Percentiles rank a stretch among this genome's conserved stretches.
phyloP scores from a whole-genome alignment of 2,797 vertebrate genomes.

The Chelmon rostratus region DNA sequence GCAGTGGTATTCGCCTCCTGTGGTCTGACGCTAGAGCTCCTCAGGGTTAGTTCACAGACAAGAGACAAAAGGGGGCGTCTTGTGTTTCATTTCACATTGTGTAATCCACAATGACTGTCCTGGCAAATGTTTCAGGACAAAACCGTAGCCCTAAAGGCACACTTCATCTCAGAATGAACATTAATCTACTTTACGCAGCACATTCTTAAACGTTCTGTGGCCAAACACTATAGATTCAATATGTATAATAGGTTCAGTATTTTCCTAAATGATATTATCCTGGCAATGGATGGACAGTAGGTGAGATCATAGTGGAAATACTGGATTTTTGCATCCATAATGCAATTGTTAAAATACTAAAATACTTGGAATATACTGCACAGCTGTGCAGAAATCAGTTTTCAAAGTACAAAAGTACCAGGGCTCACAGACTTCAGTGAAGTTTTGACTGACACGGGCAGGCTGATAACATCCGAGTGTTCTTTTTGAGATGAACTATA shows the following conservation, averaged over 20 bases:
- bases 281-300: not conserved
- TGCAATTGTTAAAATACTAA: not conserved
- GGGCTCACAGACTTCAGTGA: conserved; percentile 7
- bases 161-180: conserved; percentile 31
- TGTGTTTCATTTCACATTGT: conserved; percentile 22
- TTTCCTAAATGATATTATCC: conserved; percentile 4
- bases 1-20: conserved; percentile 15
- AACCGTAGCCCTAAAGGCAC: conserved; percentile 32
- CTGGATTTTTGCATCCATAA: conserved; percentile 1
- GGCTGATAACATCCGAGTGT: not conserved
- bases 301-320: not conserved
- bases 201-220: conserved; percentile 1
- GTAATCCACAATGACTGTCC: conserved; percentile 21
- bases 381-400: conserved; percentile 8
- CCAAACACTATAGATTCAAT: not conserved
- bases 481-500: conserved; percentile 22
- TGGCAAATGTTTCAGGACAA: conserved; percentile 14
- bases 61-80: conserved; percentile 19
- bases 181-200: not conserved
- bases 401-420: not conserved
- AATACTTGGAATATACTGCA: not conserved
- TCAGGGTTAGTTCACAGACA: conserved; percentile 31
- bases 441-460: conserved; percentile 5
- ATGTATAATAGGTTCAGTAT: not conserved
- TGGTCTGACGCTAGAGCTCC: conserved; percentile 6